A percentile compares a stretch with the other conserved stretches of the same genome.
Evolutionary conservation across 2,113 vertebrate species (phyloP).

Genomic region (Balaeniceps rex): DNA sequence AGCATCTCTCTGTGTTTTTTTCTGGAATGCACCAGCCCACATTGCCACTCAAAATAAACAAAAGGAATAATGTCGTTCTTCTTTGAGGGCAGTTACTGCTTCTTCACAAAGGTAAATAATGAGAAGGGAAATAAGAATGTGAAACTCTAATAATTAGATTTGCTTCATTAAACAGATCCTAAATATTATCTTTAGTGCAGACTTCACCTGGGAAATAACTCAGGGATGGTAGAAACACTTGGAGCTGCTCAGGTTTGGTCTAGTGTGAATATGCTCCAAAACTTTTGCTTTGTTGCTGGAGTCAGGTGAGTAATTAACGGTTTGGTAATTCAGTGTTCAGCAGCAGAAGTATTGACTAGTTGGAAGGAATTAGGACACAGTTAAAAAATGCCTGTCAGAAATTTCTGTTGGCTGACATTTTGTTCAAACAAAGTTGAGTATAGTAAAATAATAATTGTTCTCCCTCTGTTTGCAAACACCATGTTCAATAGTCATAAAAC

Average conservation of each 20-base stretch:
- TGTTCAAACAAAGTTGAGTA: not conserved
- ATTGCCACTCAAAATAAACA: not conserved
- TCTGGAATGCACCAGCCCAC: not conserved
- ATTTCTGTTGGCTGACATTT: not conserved
- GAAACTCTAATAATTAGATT: conserved; percentile 13
- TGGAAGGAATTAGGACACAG: not conserved
- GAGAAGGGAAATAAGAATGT: conserved; percentile 6
- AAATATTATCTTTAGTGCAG: not conserved
- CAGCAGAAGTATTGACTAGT: not conserved
- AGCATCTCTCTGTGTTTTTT: not conserved
- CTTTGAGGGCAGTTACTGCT: not conserved
- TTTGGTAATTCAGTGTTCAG: not conserved
- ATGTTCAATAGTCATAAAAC: not conserved
- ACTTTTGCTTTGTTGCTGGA: not conserved
- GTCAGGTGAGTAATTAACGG: not conserved
- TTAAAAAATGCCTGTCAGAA: not conserved
- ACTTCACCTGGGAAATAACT: not conserved
- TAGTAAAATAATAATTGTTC: not conserved
- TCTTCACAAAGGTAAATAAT: conserved; percentile 15
- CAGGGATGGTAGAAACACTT: not conserved
- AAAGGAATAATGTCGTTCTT: not conserved
- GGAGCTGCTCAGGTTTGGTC: not conserved
- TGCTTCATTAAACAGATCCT: conserved; percentile 12
- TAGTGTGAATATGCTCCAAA: not conserved
- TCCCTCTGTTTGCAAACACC: not conserved